Base-by-base conservation (phyloP, 2,113 vertebrate genomes). In the Panthera tigris region DNA sequence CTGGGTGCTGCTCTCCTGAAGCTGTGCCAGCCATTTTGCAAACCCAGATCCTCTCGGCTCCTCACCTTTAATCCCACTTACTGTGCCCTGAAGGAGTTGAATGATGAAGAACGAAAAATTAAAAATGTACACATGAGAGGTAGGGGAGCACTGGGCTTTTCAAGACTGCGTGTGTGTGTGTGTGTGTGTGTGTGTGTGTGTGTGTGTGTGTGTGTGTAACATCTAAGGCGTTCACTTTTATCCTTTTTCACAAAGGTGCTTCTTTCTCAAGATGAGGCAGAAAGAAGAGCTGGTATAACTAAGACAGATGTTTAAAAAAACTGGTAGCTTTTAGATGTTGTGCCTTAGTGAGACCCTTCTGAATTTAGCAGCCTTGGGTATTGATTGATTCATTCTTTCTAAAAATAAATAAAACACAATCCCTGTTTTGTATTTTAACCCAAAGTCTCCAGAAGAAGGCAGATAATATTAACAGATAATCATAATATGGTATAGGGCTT, bases 1-100 rank as follows among this genome's bases (percentile, higher is more conserved):
- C 97, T 99, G 98, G 99, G 99, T 29, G 99, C 99, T 41, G 99
- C 99, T 1, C 99, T 99, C 50, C 99, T 99, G 65, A 99, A 99
- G 98, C 99, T 99, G n/a, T 99, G 99, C 98, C 99, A 99, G 99
- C 99, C 99, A 15, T 99, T 99, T 98, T 99, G 99, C 98, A 99
- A 99, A 96, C 99, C 99, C 39, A 99, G 97, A 76, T 99, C 99
- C 14, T 98, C 99, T 16, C 99, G 99, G 96, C 99, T 99, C 95
- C 99, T 99, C 90, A 99, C 99, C 63, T 99, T 99, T 97, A 99
- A 99, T 97, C 99, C 99, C 15, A 99, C 99, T 0, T 99, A 99
- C 99, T 99, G 99, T 80, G 99, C 99, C 31, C 98, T 99, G 94
- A 99, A 99, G 98, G 99, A 99, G 88, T 98, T 99, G 97, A 99